phyloP scores from a whole-genome alignment of 2,888 invertebrate genomes.

The Drosophila rubida region DNA sequence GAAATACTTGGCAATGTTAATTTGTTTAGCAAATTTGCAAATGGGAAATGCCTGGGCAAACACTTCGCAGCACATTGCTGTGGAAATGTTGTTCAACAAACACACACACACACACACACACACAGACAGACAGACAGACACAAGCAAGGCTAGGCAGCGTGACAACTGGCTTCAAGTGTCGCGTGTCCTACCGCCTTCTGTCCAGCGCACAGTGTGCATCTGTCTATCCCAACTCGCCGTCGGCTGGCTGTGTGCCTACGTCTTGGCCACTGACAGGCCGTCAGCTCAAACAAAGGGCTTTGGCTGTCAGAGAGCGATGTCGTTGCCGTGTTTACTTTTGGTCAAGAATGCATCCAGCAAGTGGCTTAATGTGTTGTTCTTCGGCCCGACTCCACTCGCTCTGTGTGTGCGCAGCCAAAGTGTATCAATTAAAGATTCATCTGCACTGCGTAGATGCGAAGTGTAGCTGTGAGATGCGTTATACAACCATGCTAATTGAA shows the following conservation, averaged over 20 bases:
- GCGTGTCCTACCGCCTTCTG: slow-evolving; percentile 62
- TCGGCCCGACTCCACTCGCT: slow-evolving; percentile 8
- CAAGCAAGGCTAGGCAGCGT: slow-evolving; percentile 3
- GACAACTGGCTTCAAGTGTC: slow-evolving; percentile 62
- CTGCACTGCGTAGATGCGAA: slow-evolving; percentile 15
- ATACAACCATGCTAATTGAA: neutral
- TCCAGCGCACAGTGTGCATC: slow-evolving; percentile 24
- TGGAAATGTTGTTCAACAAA: slow-evolving; percentile 47
- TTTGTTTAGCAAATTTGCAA: slow-evolving; percentile 70
- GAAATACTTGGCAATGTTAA: slow-evolving; percentile 48
- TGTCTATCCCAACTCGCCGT: slow-evolving; percentile 17
- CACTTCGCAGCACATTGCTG: slow-evolving; percentile 45
- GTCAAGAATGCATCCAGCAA: slow-evolving; percentile 56
- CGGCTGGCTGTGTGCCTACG: slow-evolving; percentile 63
- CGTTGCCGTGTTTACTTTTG: slow-evolving; percentile 56
- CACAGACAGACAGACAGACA: too few relatives aligned
- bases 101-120: slow-evolving; percentile 25
- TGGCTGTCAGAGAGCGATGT: slow-evolving; percentile 25
- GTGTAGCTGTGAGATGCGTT: slow-evolving; percentile 26
- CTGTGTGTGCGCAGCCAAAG: neutral
- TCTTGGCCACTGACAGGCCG: slow-evolving; percentile 73
- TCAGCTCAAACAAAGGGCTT: slow-evolving; percentile 70
- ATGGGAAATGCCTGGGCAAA: slow-evolving; percentile 62
- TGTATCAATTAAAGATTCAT: slow-evolving; percentile 55
- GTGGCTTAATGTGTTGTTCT: slow-evolving; percentile 58